Conservation (phyloP, 2,113 vertebrate species). For the Setophaga petechia region DNA sequence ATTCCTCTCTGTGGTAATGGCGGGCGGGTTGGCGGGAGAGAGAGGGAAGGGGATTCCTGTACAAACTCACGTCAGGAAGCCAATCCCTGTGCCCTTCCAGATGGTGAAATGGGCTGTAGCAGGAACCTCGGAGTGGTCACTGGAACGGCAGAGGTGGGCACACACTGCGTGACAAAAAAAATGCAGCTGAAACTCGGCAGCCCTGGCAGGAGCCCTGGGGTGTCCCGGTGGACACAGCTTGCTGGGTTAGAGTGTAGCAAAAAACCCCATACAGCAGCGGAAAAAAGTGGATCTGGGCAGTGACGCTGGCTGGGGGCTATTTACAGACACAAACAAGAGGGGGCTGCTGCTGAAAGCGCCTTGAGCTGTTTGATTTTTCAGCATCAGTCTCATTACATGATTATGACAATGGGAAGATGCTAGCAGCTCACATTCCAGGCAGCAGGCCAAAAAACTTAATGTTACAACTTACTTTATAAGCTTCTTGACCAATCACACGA, state of each 20-base stretch:
- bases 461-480: too few relatives aligned
- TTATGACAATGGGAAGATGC: too few relatives aligned
- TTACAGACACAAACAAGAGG: too few relatives aligned
- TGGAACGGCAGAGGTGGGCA: fast-evolving
- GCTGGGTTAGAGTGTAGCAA: neutral
- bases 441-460: too few relatives aligned
- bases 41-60: neutral
- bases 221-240: fast-evolving
- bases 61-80: fast-evolving
- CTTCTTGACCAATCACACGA: too few relatives aligned
- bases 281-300: neutral
- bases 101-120: too few relatives aligned
- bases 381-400: too few relatives aligned
- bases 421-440: too few relatives aligned
- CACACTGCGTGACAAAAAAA: fast-evolving
- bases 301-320: too few relatives aligned
- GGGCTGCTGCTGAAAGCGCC: too few relatives aligned
- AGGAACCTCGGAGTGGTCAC: fast-evolving
- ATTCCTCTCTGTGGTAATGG: neutral
- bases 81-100: fast-evolving
- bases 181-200: neutral
- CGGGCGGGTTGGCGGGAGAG: fast-evolving
- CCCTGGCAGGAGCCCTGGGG: fast-evolving
- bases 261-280: fast-evolving
- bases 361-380: too few relatives aligned